These are phyloP conservation scores for Rapana venosa DNA, from an alignment of 2,888 invertebrate genomes.

Conservation along the genomic window DNA sequence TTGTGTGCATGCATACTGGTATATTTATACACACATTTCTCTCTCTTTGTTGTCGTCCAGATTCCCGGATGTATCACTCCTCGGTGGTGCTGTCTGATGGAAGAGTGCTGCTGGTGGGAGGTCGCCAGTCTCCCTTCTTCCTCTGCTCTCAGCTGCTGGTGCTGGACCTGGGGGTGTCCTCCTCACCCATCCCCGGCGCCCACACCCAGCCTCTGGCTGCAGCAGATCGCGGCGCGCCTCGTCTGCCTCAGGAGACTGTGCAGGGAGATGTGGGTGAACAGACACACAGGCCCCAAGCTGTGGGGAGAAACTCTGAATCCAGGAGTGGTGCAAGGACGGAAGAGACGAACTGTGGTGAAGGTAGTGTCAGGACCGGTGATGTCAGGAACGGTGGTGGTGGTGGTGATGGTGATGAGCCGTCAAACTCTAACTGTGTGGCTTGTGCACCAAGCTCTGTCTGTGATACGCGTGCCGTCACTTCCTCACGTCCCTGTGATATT, in stretches of 20 bases:
- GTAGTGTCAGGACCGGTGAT: not conserved
- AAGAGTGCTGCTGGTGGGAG: conserved; percentile 74
- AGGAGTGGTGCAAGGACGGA: not conserved
- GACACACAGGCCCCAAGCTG: not conserved
- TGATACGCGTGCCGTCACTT: not conserved
- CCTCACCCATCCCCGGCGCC: not conserved
- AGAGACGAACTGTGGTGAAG: not conserved
- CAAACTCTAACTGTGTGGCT: not conserved
- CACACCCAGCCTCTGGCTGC: not conserved
- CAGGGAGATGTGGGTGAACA: not conserved
- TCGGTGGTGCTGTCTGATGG: conserved; percentile 59
- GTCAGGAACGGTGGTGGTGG: not conserved
- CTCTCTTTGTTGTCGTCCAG: conserved; percentile 53
- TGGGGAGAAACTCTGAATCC: not conserved
- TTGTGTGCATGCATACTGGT: not conserved
- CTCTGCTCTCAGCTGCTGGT: conserved; percentile 52
- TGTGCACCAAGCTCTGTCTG: not conserved
- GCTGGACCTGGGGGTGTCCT: conserved; percentile 27
- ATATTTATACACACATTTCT: not conserved
- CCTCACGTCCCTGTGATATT: not conserved
- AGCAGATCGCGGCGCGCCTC: not conserved
- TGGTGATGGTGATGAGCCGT: too few relatives aligned
- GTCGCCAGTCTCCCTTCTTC: conserved; percentile 76
- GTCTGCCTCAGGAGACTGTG: not conserved
- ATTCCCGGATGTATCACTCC: conserved; percentile 70